These are phyloP conservation scores for Calliopsis andreniformis DNA, from an alignment of 1,140 invertebrate species.

Conservation along the genomic window DNA sequence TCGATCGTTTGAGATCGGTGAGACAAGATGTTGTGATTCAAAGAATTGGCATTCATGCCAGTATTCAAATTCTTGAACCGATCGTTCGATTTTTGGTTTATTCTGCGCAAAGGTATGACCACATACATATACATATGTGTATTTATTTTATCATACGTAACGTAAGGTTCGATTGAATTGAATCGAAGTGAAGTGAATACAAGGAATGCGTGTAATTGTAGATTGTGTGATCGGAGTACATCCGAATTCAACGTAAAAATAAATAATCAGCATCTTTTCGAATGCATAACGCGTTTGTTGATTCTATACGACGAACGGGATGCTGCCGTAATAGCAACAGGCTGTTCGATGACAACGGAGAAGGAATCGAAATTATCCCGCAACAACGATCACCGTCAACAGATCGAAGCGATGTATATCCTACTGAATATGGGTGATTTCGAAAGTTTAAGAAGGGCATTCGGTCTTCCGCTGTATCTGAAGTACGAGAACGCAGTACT, in stretches of 20 bases:
- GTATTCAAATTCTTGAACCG: slow-evolving; percentile 84
- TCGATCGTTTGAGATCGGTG: slow-evolving; percentile 88
- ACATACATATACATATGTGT: too few relatives aligned
- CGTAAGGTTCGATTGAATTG: too few relatives aligned
- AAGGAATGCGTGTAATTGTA: too few relatives aligned
- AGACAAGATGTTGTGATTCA: slow-evolving; percentile 90
- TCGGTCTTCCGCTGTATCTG: slow-evolving; percentile 72
- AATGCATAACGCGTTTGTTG: slow-evolving; percentile 83
- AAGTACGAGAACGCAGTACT: slow-evolving; percentile 58
- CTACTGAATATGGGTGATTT: slow-evolving; percentile 83
- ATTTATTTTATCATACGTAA: too few relatives aligned
- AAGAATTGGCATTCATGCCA: slow-evolving; percentile 79
- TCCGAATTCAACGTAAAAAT: slow-evolving; percentile 83
- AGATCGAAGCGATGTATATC: slow-evolving; percentile 84
- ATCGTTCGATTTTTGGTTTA: slow-evolving; percentile 87
- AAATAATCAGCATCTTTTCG: slow-evolving; percentile 83
- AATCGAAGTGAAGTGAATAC: too few relatives aligned
- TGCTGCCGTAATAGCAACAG: too few relatives aligned
- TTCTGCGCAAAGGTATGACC: slow-evolving; percentile 85
- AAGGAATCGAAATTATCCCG: too few relatives aligned
- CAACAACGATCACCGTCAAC: too few relatives aligned
- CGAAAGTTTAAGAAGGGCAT: slow-evolving; percentile 79
- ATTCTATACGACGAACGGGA: slow-evolving; percentile 82
- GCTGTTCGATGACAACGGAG: slow-evolving; percentile 70
- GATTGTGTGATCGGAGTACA: slow-evolving; percentile 80